Percentiles rank a stretch among this genome's conserved stretches.
These are phyloP conservation scores for Helicoverpa assulta DNA, from an alignment of 2,888 invertebrate species.

Conservation along the genomic window DNA sequence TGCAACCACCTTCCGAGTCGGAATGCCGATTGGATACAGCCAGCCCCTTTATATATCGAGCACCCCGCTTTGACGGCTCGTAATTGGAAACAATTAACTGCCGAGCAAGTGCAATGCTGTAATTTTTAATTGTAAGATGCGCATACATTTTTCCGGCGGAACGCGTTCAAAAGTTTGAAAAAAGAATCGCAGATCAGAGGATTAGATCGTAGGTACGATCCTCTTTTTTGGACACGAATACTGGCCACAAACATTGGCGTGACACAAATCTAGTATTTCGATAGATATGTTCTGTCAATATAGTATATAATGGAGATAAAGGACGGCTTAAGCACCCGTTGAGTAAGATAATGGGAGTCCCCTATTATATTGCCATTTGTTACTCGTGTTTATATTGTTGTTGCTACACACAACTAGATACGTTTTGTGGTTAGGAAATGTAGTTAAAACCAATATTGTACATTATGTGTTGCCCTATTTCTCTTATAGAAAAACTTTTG, in stretches of 20 bases:
- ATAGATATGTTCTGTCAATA: conserved; percentile 64
- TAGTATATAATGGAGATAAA: conserved; percentile 67
- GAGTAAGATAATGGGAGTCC: conserved; percentile 66
- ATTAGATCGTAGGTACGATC: background rate
- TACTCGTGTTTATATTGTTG: conserved; percentile 64
- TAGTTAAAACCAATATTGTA: conserved; percentile 53
- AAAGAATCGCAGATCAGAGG: conserved; percentile 13
- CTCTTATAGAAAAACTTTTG: conserved; percentile 22
- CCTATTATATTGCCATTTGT: conserved; percentile 72
- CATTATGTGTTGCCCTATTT: conserved; percentile 47
- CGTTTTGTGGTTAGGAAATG: conserved; percentile 66
- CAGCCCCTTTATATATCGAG: conserved; percentile 86
- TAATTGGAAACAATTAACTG: conserved; percentile 89
- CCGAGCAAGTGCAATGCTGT: conserved; percentile 85
- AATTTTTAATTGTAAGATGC: conserved; percentile 86
- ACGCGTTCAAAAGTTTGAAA: conserved; percentile 40
- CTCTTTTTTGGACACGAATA: conserved; percentile 26
- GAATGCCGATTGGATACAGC: conserved; percentile 82
- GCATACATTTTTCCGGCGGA: conserved; percentile 75
- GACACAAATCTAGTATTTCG: conserved; percentile 22
- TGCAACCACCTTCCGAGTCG: conserved; percentile 82
- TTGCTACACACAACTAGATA: conserved; percentile 65
- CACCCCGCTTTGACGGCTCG: conserved; percentile 82
- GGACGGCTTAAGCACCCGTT: conserved; percentile 65
- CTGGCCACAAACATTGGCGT: conserved; percentile 11